Conservation (phyloP, 2,888 invertebrate genomes). For the Clistopyga incitator region DNA sequence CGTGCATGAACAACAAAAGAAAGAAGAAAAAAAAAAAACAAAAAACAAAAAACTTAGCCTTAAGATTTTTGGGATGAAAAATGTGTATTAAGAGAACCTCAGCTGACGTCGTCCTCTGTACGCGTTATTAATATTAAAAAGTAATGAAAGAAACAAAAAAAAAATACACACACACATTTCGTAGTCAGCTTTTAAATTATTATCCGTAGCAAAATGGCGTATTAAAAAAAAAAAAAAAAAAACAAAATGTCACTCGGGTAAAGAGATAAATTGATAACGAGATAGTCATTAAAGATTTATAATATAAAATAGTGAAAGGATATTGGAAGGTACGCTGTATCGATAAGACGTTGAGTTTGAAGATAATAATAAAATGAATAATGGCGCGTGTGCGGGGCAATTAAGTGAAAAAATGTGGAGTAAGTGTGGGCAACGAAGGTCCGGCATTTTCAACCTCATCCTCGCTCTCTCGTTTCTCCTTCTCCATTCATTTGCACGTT, state of each 20-base stretch:
- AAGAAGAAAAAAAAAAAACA: too few species aligned
- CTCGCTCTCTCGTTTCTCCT: conserved; percentile 16
- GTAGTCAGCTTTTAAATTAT: conserved; percentile 60
- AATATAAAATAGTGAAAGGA: conserved; percentile 38
- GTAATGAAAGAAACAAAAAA: conserved; percentile 4
- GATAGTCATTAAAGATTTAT: conserved; percentile 44
- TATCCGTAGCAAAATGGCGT: conserved; percentile 52
- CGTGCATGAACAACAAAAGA: neutral
- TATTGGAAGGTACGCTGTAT: conserved; percentile 60
- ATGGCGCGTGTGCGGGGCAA: conserved; percentile 38
- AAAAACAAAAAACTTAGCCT: too few species aligned
- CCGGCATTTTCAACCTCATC: neutral
- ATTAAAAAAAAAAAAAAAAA: too few species aligned
- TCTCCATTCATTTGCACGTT: conserved; percentile 61
- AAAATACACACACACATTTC: too few species aligned
- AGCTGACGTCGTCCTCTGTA: conserved; percentile 22
- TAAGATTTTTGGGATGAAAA: conserved; percentile 18
- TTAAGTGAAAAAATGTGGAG: conserved; percentile 4
- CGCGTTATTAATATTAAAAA: conserved; percentile 30
- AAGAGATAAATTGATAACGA: conserved; percentile 31
- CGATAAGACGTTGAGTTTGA: conserved; percentile 68
- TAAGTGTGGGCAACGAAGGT: neutral
- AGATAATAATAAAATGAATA: conserved; percentile 65
- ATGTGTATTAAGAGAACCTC: conserved; percentile 17
- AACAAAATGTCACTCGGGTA: conserved; percentile 50